Base-by-base conservation (phyloP, 1,140 invertebrate species). In the Triops longicaudatus region DNA sequence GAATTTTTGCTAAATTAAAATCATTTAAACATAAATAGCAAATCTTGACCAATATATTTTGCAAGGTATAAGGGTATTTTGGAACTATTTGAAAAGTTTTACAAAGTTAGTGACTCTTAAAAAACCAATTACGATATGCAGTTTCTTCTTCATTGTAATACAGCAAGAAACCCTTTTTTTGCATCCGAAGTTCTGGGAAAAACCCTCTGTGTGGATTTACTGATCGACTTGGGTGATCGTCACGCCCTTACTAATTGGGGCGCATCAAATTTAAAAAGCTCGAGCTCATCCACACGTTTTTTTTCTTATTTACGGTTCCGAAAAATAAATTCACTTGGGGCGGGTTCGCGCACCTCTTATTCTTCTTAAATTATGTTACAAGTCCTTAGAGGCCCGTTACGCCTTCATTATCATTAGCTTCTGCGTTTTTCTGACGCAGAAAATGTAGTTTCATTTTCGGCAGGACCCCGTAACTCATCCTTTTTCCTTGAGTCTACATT, bases 391-490 rank as follows among this genome's bases (percentile, higher is more conserved):
- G 22, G 22, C 50, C 50, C 50, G 50, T 63, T 63, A 63, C 50
- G 50, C 50, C 50, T 63, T 63, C 50, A 63, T 63, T 63, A 63
- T 63, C 50, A 63, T 63, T 63, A 63, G 50, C 50, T 63, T 63
- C 50, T 63, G 50, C 50, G 14, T 63, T 22, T 63, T 37, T 37
- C 31, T 37, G 31, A 37, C 5, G 6, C 50, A 63, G 17, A 63
- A 63, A 63, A 63, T 63, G 14, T n/a, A 22, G 50, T 63, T 63
- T 22, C 14, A 14, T 22, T 63, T 63, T 63, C 50, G 50, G 50
- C 22, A 6, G 22, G 50, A 22, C 14, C 14, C 50, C 50, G 6
- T n/a, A 63, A 63, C 50, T 17, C 14, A 63, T 63, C 50, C 50
- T 63, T 63, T n/a, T 37, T 37, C 31, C 7, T 37, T 37, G 50